Base-by-base conservation (phyloP, 2,113 vertebrate species). In the Nothoprocta pentlandii region DNA sequence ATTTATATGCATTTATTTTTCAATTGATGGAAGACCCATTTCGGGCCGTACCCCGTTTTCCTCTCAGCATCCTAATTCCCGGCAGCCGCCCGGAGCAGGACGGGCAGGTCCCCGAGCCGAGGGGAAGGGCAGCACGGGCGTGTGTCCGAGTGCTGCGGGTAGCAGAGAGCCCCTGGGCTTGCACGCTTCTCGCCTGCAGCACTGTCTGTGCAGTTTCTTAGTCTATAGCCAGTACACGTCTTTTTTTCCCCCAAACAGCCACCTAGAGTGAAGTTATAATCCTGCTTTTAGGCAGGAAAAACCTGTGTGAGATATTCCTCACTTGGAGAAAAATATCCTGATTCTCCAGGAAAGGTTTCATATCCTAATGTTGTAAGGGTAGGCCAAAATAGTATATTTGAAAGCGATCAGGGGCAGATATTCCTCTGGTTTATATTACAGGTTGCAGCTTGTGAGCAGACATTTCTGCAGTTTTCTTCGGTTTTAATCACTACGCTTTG, bases 11-110 rank as follows among this genome's bases (percentile, higher is more conserved):
- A 13, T n/a, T 36, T 44, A 22, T 69, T 44, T 92, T 36, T 41
- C 11, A 25, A 23, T 46, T 4, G 2, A 19, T n/a, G 21, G 1
- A 3, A 53, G 15, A 4, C 8, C 1, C 58, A 58, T 70, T 79
- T 53, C 42, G 89, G 13, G 6, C 23, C 30, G 2, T 14, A 21
- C 20, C 9, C 3, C 51, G 0, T 56, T 56, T 92, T 49, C 74
- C 23, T 32, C 1, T 34, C 6, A 6, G 6, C 22, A 2, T 15
- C 58, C 26, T 19, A 3, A 1, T 56, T 42, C 53, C 44, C 54
- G 58, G 21, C 67, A 39, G 70, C 12, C 3, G 3, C 36, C 3
- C 8, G 12, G 20, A 47, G 46, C 20, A 28, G 36, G 8, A 39
- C 36, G 36, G 36, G 36, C 36, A 39, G 36, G 36, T 39, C 36